Evolutionary conservation across 2,113 vertebrate species (phyloP).

Genomic region (Zosterops borbonicus): DNA sequence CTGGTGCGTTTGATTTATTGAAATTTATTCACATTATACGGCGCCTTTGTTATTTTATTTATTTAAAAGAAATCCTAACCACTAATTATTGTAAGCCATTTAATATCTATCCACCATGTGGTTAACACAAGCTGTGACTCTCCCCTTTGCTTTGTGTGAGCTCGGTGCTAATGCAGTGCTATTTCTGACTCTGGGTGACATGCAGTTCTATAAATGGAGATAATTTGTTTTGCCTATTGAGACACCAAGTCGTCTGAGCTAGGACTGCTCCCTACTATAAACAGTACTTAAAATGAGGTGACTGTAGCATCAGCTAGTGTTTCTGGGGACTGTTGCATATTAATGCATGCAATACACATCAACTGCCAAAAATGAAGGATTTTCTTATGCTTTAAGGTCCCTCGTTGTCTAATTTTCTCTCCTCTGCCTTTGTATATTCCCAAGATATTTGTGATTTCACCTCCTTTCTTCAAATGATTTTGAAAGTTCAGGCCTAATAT

Average conservation of each 20-base stretch:
- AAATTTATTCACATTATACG: not conserved
- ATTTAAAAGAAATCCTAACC: constrained; percentile 28
- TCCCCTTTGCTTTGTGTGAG: constrained; percentile 12
- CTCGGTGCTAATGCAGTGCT: constrained; percentile 11
- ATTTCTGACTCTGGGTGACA: constrained; percentile 50
- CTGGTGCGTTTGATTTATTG: not conserved
- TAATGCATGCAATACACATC: not conserved
- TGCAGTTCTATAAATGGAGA: constrained; percentile 40
- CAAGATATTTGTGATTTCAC: not conserved
- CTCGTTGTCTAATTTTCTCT: not conserved
- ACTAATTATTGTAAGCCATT: constrained; percentile 32
- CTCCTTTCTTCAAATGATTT: not conserved
- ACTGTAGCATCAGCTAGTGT: constrained; percentile 22
- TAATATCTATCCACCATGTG: not conserved
- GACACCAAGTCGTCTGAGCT: constrained; percentile 24
- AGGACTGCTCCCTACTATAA: constrained; percentile 27
- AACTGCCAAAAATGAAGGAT: constrained; percentile 13
- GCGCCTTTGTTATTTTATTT: constrained; percentile 1
- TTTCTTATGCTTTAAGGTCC: not conserved
- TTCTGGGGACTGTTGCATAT: constrained; percentile 8
- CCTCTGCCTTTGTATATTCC: not conserved
- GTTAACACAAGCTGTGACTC: constrained; percentile 10
- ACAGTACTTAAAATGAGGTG: constrained; percentile 35
- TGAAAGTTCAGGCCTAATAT: constrained; percentile 14
- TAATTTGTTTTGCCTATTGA: constrained; percentile 60